These are phyloP conservation scores for Ctenomys sociabilis DNA, from an alignment of 2,113 vertebrate genomes.

Conservation along the genomic window DNA sequence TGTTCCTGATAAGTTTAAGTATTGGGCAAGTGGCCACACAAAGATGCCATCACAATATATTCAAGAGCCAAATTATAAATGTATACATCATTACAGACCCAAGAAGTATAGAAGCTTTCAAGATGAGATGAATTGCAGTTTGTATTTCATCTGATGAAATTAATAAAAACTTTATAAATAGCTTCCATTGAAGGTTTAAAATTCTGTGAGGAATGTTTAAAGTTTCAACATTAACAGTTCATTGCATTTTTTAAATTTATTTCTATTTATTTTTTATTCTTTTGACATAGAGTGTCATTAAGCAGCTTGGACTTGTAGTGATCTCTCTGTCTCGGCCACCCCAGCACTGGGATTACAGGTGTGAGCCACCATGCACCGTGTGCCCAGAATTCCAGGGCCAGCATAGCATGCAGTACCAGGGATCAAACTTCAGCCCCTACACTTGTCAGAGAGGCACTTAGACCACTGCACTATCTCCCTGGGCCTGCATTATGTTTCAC, in stretches of 20 bases:
- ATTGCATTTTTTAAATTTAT: background rate
- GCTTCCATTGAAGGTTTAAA: background rate
- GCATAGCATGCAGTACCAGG: no score
- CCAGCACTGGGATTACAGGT: no score
- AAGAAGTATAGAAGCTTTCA: background rate
- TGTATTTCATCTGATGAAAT: slow-evolving; percentile 7
- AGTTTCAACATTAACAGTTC: background rate
- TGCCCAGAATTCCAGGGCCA: no score
- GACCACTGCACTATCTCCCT: no score
- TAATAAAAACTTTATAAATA: background rate
- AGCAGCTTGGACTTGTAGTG: no score
- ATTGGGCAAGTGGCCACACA: background rate
- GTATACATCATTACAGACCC: background rate
- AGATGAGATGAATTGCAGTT: background rate
- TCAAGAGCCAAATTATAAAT: background rate
- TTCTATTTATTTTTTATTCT: no score
- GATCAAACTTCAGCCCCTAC: no score
- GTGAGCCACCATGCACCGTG: no score
- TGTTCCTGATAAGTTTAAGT: background rate
- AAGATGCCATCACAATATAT: background rate
- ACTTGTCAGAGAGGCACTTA: no score
- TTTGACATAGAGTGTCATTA: no score
- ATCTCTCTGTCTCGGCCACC: no score
- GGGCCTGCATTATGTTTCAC: background rate
- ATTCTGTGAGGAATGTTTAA: background rate